Evolutionary conservation across 2,113 vertebrate species (phyloP).

Genomic region (Craseonycteris thonglongyai): DNA sequence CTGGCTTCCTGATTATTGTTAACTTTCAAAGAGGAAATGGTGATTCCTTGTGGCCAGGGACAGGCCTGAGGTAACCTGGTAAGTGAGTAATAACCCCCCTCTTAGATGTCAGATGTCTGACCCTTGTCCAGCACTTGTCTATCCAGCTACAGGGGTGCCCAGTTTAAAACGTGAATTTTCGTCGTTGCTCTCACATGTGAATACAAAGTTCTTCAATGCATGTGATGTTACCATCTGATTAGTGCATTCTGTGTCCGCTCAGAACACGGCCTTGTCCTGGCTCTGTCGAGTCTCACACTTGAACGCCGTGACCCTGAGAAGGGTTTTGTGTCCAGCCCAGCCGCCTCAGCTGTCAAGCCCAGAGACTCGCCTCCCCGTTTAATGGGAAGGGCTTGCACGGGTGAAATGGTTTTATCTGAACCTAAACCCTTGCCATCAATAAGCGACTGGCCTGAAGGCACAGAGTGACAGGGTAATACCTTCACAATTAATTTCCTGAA

Average conservation of each 20-base stretch:
- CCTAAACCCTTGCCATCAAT: slow-evolving; percentile 80
- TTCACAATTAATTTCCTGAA: slow-evolving; percentile 95
- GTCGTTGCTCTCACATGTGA: not conserved
- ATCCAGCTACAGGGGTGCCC: not conserved
- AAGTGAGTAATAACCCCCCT: not conserved
- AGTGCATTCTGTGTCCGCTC: not conserved
- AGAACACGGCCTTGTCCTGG: slow-evolving; percentile 56
- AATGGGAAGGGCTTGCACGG: slow-evolving; percentile 86
- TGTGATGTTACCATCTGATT: not conserved
- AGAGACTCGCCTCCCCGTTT: slow-evolving; percentile 82
- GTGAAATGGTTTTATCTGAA: slow-evolving; percentile 91
- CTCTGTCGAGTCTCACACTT: slow-evolving; percentile 74
- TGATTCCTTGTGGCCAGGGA: not conserved
- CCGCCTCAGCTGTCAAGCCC: slow-evolving; percentile 87
- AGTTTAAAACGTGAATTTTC: not conserved
- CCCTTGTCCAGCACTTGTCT: not conserved
- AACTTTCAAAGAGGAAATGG: not conserved
- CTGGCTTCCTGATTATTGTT: too few relatives aligned
- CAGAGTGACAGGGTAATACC: slow-evolving; percentile 89
- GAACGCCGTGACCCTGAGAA: slow-evolving; percentile 81
- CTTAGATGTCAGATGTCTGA: not conserved
- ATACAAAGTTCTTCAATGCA: not conserved
- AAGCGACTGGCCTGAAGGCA: slow-evolving; percentile 86
- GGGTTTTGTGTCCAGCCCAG: slow-evolving; percentile 79
- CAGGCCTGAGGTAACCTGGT: not conserved